Evolutionary conservation across 2,113 vertebrate genomes (phyloP).

Genomic region (Riparia riparia): DNA sequence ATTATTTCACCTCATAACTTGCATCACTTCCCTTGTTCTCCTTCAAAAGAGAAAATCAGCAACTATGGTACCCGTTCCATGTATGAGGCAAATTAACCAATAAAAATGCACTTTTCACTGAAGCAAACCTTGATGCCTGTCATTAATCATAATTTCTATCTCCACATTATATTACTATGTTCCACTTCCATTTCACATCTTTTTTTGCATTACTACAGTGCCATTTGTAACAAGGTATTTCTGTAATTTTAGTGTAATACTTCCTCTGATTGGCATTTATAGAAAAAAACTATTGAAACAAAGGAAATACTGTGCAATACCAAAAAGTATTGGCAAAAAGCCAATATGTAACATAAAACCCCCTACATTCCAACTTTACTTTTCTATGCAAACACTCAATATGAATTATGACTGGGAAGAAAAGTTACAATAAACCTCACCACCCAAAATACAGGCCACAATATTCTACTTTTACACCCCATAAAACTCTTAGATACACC

Average conservation of each 20-base stretch:
- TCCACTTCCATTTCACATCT: not conserved
- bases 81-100: not conserved
- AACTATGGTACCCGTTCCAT: not conserved
- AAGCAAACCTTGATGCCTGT: not conserved
- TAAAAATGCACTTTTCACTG: not conserved
- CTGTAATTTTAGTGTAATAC: not conserved
- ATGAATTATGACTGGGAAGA: not conserved
- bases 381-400: not conserved
- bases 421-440: not conserved
- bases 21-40: not conserved
- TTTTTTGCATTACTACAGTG: not conserved
- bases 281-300: not conserved
- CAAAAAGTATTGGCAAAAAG: not conserved
- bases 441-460: not conserved
- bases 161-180: not conserved
- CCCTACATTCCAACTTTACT: not conserved
- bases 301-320: not conserved
- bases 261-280: not conserved
- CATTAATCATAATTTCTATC: not conserved
- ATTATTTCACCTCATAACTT: not conserved
- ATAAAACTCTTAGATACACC: not conserved
- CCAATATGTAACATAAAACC: not conserved
- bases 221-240: not conserved
- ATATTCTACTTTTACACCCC: not conserved
- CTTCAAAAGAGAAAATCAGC: not conserved